A percentile compares a stretch with the other conserved stretches of the same genome.
Conservation (phyloP, 2,797 vertebrate genomes). For the Siniperca scherzeri region DNA sequence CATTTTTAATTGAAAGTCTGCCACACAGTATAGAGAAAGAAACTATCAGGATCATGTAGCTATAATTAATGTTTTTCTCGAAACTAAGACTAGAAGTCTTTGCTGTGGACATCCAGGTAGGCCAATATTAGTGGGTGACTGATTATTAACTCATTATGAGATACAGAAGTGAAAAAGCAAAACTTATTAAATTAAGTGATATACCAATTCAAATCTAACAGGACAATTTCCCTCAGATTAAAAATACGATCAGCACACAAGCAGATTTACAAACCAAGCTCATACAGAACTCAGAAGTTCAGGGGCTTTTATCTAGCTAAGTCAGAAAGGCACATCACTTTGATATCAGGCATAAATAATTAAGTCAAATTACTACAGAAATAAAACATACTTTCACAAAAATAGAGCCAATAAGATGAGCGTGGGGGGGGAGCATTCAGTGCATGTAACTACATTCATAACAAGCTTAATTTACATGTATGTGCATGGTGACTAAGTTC, state of each 20-base stretch:
- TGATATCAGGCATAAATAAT: conserved; percentile 87
- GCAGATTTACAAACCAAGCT: conserved; percentile 72
- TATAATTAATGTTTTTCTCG: conserved; percentile 41
- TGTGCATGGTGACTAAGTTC: conserved; percentile 78
- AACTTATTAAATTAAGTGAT: conserved; percentile 50
- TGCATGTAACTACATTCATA: conserved; percentile 91
- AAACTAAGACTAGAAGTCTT: conserved; percentile 33
- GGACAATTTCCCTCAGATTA: conserved; percentile 54
- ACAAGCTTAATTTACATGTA: conserved; percentile 84
- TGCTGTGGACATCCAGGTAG: conserved; percentile 38
- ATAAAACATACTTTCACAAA: conserved; percentile 79
- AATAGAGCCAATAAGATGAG: conserved; percentile 80
- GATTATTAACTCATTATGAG: conserved; percentile 30
- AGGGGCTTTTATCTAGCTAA: conserved; percentile 77
- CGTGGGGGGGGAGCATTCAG: conserved; percentile 77
- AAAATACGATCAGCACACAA: conserved; percentile 67
- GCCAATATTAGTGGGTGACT: conserved; percentile 24
- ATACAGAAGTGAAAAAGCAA: conserved; percentile 27
- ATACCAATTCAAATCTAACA: conserved; percentile 64
- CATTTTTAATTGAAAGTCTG: conserved; percentile 26
- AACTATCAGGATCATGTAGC: conserved; percentile 15
- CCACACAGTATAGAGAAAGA: conserved; percentile 36
- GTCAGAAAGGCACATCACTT: conserved; percentile 90
- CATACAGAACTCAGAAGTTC: conserved; percentile 72
- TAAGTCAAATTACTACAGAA: conserved; percentile 83